Conservation (phyloP, 2,113 vertebrate genomes). For the Perca fluviatilis region DNA sequence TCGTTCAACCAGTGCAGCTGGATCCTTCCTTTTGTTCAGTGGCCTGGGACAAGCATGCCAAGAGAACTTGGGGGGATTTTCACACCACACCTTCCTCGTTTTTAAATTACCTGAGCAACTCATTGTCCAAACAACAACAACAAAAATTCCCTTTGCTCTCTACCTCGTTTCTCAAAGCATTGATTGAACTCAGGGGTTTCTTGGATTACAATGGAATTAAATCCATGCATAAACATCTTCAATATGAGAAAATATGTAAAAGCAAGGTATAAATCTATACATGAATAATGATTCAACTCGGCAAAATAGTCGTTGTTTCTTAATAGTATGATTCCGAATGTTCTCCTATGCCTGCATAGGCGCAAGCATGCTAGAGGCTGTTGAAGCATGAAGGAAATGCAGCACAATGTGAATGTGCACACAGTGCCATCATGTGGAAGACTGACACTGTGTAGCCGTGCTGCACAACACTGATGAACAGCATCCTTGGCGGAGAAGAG, state of each 20-base stretch:
- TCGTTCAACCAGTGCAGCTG: constrained; percentile 33
- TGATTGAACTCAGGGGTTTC: constrained; percentile 42
- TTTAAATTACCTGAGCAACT: constrained; percentile 58
- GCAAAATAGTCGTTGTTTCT: constrained; percentile 11
- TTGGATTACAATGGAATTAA: constrained; percentile 30
- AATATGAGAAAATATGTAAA: constrained; percentile 52
- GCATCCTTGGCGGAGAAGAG: constrained; percentile 42
- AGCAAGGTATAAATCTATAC: constrained; percentile 49
- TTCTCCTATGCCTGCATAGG: constrained; percentile 6
- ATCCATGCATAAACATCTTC: constrained; percentile 13
- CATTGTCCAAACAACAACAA: constrained; percentile 28
- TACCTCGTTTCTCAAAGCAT: constrained; percentile 12
- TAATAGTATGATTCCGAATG: constrained; percentile 18
- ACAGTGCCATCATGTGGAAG: constrained; percentile 82
- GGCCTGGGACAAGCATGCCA: constrained; percentile 34
- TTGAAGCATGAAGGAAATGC: constrained; percentile 23
- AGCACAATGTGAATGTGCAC: constrained; percentile 66
- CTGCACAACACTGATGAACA: constrained; percentile 44
- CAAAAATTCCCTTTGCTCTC: background rate
- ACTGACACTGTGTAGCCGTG: constrained; percentile 2
- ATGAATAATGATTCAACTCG: constrained; percentile 56
- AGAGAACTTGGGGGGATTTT: constrained; percentile 45
- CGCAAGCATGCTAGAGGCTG: constrained; percentile 38
- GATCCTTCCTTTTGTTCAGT: constrained; percentile 51
- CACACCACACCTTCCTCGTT: constrained; percentile 24